Conservation (phyloP, 2,797 vertebrate genomes). For the Helarctos malayanus region DNA sequence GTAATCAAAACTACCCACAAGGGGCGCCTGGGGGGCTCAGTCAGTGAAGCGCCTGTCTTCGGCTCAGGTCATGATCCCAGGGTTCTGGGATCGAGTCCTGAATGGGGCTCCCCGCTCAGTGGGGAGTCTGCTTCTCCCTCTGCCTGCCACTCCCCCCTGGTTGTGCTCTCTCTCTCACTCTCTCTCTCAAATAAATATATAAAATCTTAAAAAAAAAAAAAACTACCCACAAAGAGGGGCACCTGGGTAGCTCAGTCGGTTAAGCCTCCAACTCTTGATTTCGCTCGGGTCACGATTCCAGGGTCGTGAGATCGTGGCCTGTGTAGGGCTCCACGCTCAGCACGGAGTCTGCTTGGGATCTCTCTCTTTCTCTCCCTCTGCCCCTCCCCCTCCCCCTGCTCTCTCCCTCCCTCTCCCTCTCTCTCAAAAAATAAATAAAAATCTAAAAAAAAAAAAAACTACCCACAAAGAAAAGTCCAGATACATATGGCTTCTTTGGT, state of each 20-base stretch:
- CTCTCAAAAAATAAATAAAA: neutral
- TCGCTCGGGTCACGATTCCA: neutral
- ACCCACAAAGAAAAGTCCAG: constrained; percentile 38
- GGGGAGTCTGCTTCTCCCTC: neutral
- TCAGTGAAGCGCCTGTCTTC: neutral
- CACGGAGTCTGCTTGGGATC: neutral
- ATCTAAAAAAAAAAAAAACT: neutral
- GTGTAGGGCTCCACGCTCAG: neutral
- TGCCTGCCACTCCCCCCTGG: neutral
- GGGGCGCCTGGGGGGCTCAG: neutral
- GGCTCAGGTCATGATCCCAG: neutral
- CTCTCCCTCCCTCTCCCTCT: neutral
- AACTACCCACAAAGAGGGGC: neutral
- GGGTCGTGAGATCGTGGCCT: neutral
- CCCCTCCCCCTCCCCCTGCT: neutral
- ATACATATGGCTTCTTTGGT: constrained; percentile 31
- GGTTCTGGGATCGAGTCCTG: neutral
- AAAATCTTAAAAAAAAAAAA: neutral
- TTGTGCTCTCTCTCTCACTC: neutral
- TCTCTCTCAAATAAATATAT: neutral
- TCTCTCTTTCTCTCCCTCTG: neutral
- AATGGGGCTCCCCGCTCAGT: neutral
- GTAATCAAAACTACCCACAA: constrained; percentile 35
- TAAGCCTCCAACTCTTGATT: neutral
- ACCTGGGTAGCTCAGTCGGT: neutral